Conservation (phyloP, 2,888 invertebrate genomes). For the Notocelia uddmanniana region DNA sequence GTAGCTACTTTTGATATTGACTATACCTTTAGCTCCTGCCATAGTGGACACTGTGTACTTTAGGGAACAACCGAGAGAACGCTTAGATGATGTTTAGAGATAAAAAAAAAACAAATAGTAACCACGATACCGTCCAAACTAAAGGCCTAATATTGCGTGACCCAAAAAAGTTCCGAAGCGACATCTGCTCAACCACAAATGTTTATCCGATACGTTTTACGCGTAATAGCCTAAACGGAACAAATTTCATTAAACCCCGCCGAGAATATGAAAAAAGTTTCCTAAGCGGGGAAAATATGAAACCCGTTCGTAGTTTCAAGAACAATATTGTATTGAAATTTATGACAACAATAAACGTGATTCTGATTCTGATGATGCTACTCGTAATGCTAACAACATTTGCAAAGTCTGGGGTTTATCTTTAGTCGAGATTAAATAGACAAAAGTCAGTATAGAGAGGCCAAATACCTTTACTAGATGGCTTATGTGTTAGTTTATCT, state of each 20-base stretch:
- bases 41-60: too few species aligned
- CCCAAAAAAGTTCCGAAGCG: slow-evolving; percentile 24
- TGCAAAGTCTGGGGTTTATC: background rate
- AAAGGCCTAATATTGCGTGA: background rate
- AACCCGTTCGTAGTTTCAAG: slow-evolving; percentile 4
- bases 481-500: too few species aligned
- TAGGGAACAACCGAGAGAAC: too few species aligned
- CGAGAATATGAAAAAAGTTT: slow-evolving; percentile 47
- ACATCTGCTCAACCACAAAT: slow-evolving; percentile 35
- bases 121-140: too few species aligned
- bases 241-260: slow-evolving; percentile 56
- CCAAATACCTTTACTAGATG: too few species aligned
- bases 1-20: too few species aligned
- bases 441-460: too few species aligned
- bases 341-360: too few species aligned
- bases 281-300: slow-evolving; percentile 1
- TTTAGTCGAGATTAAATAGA: background rate
- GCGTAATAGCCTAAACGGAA: slow-evolving; percentile 56
- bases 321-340: slow-evolving; percentile 7
- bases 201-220: slow-evolving; percentile 55
- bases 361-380: too few species aligned
- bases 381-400: background rate
- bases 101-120: too few species aligned
- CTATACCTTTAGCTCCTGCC: too few species aligned
- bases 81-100: too few species aligned